Evolutionary conservation across 92 coral and sea anemone species (phyloP), one percentile per base, ranked within the genome.

Genomic region (Epizoanthus scotinus): DNA sequence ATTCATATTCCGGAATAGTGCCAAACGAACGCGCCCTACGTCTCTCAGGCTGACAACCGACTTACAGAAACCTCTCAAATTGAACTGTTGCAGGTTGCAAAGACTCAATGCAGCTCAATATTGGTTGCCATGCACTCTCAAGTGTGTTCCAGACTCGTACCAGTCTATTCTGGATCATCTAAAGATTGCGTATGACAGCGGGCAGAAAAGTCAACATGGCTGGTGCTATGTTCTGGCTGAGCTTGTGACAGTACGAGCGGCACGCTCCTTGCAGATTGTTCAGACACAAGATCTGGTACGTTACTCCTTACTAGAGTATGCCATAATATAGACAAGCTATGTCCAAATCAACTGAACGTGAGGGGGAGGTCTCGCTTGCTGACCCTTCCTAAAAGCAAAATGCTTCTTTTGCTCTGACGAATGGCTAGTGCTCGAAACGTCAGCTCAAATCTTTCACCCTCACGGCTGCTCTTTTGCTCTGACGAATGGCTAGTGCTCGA

Each of bases 101-200:
- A 83, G 86, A 54, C 86, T 85, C 36, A 87, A 91, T 68, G 79
- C 94, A 8, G 87, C 81, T 24, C 84, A 85, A n/a, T 91, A 91
- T 67, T 91, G 94, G 94, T 61, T 91, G 71, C 94, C 94, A 3
- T 91, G 92, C 78, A 91, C 79, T 26, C 90, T 91, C 6, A 88
- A 86, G 79, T 47, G 80, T 47, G n/a, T 71, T 63, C 94, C 94
- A 26, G 67, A 74, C 20, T 67, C 84, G 17, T 55, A 78, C n/a
- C 38, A 78, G 60, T 70, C 71, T 22, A 67, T 91, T 13, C 68
- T 91, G 34, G 38, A 60, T 22, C 65, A 85, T 18, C 71, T 91
- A 10, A 54, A 59, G 3, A 21, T 25, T 18, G 27, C 6, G 17
- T 18, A 21, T 3, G 12, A 38, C 2, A 59, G 36, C 26, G 55